Evolutionary conservation across 1,140 invertebrate species (phyloP).

Genomic region (Drosophila lini): DNA sequence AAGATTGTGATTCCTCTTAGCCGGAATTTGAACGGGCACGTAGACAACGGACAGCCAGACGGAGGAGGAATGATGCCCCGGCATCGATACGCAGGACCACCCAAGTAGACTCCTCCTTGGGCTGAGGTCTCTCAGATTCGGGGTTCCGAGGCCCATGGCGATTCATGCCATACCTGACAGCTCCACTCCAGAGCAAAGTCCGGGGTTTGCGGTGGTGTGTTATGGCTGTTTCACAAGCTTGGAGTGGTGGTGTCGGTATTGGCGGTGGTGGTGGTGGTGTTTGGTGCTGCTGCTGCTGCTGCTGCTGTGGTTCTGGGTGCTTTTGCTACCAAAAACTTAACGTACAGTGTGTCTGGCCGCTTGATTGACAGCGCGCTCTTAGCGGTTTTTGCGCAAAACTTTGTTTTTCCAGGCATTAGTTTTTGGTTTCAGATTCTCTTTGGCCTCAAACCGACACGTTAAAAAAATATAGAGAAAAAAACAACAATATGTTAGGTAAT

Average conservation of each 20-base stretch:
- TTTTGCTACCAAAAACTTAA: conserved; percentile 22
- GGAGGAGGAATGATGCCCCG: neutral
- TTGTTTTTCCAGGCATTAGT: conserved; percentile 50
- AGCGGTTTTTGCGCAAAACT: conserved; percentile 42
- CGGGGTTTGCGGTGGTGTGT: conserved; percentile 6
- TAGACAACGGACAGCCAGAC: neutral
- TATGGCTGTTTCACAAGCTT: conserved; percentile 1
- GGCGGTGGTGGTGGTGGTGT: neutral
- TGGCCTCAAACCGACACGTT: conserved; percentile 5
- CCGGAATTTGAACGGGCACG: conserved; percentile 1
- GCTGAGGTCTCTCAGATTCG: neutral
- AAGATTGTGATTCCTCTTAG: conserved; percentile 9
- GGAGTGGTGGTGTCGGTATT: neutral
- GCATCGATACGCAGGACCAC: conserved; percentile 1
- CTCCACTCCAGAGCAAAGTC: conserved; percentile 1
- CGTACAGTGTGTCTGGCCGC: conserved; percentile 37
- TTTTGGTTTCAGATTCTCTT: conserved; percentile 19
- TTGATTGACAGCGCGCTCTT: conserved; percentile 65
- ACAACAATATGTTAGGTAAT: neutral
- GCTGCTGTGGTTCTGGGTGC: conserved; percentile 5
- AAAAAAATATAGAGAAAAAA: neutral
- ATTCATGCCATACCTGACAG: conserved; percentile 17
- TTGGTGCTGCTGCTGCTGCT: neutral
- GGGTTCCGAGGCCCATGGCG: conserved; percentile 8
- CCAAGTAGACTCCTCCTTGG: neutral